phyloP scores from a whole-genome alignment of 2,888 invertebrate species.

The Eupithecia subfuscata region DNA sequence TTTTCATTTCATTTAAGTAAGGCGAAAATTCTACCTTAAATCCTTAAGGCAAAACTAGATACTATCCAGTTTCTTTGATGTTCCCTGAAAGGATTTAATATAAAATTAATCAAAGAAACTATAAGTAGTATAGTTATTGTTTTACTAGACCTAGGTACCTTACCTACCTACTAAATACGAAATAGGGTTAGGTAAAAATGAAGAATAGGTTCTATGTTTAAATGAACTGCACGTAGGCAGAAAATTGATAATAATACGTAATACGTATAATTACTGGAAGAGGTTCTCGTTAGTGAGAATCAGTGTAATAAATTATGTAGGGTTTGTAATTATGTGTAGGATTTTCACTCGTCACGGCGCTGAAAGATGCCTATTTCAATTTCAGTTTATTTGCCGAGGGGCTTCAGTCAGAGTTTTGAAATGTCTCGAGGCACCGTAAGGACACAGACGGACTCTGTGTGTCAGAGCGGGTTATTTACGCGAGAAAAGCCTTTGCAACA shows the following conservation, averaged over 20 bases:
- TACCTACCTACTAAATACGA: no score
- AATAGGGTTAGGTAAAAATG: no score
- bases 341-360: slow-evolving; percentile 38
- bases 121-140: not conserved
- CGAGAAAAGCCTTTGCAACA: slow-evolving; percentile 47
- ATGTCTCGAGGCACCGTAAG: slow-evolving; percentile 57
- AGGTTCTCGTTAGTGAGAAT: not conserved
- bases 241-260: no score
- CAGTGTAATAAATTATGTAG: slow-evolving; percentile 3
- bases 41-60: no score
- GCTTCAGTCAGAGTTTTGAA: slow-evolving; percentile 55
- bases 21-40: not conserved
- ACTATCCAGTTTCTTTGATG: not conserved
- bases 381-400: slow-evolving; percentile 64
- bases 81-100: not conserved
- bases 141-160: not conserved
- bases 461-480: slow-evolving; percentile 42
- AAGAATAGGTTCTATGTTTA: no score
- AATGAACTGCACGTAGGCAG: no score
- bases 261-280: not conserved
- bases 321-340: slow-evolving; percentile 42
- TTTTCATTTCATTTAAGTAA: not conserved
- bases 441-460: slow-evolving; percentile 46
- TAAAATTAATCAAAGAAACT: not conserved
- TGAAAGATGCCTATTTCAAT: slow-evolving; percentile 20